Conservation (phyloP, 2,888 invertebrate species). For the Exephanes ischioxanthus region DNA sequence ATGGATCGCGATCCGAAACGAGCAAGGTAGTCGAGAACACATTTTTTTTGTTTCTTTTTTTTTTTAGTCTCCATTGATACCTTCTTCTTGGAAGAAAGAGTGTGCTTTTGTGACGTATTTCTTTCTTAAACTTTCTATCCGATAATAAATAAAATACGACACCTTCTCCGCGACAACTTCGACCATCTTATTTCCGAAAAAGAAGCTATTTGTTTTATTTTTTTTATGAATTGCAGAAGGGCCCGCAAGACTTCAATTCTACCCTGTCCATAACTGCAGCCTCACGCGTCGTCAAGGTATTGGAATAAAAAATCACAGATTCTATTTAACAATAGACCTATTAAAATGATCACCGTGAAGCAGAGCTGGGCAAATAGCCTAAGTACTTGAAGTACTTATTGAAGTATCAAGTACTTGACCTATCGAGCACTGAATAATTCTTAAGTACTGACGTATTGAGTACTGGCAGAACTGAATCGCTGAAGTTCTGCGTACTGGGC, state of each 20-base stretch:
- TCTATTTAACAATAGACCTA: neutral
- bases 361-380: no score
- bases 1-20: slow-evolving; percentile 31
- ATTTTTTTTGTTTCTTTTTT: neutral
- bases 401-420: no score
- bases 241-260: slow-evolving; percentile 85
- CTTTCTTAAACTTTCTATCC: neutral
- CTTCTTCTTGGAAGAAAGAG: neutral
- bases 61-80: neutral
- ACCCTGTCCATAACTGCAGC: slow-evolving; percentile 85
- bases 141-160: slow-evolving; percentile 8
- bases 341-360: neutral
- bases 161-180: slow-evolving; percentile 36
- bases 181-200: neutral
- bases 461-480: no score
- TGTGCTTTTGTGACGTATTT: neutral
- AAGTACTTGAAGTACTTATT: no score
- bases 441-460: no score
- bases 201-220: neutral
- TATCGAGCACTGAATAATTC: no score
- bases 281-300: slow-evolving; percentile 84
- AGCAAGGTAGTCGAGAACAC: slow-evolving; percentile 16
- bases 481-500: no score
- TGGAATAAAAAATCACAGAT: slow-evolving; percentile 3
- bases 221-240: slow-evolving; percentile 82